These are phyloP conservation scores for Mimumesa dahlbomi DNA, from an alignment of 2,888 invertebrate genomes.

Conservation along the genomic window DNA sequence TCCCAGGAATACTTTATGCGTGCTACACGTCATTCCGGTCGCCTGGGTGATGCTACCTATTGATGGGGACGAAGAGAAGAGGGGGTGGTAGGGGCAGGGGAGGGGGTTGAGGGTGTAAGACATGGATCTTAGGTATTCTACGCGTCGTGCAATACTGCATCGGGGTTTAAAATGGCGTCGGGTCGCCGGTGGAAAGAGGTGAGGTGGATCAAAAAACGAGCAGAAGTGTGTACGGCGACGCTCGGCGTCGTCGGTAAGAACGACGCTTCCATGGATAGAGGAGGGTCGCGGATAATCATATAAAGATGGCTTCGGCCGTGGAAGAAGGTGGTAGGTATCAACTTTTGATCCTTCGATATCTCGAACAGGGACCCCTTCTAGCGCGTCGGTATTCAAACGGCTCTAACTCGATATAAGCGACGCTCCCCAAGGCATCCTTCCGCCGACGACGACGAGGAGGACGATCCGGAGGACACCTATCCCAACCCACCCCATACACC, in stretches of 20 bases:
- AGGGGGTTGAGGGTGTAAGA: constrained; percentile 30
- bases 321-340: constrained; percentile 64
- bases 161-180: constrained; percentile 45
- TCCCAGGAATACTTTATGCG: constrained; percentile 78
- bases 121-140: constrained; percentile 74
- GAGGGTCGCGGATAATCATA: constrained; percentile 73
- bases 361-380: constrained; percentile 39
- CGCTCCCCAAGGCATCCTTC: constrained; percentile 72
- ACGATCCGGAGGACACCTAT: constrained; percentile 53
- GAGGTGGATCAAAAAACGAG: constrained; percentile 7
- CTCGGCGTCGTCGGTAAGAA: constrained; percentile 8
- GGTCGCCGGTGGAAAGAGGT: constrained; percentile 24
- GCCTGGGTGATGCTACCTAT: constrained; percentile 13
- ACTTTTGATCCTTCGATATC: constrained; percentile 74
- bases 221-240: no score
- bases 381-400: constrained; percentile 77
- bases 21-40: constrained; percentile 62
- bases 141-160: constrained; percentile 66
- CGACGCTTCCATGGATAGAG: constrained; percentile 26
- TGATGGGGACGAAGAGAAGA: constrained; percentile 1
- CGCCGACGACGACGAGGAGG: constrained; percentile 41
- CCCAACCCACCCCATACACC: no score
- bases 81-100: constrained; percentile 6
- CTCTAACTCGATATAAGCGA: constrained; percentile 79
- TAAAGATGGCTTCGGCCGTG: constrained; percentile 64